Base-by-base conservation (phyloP, 2,888 invertebrate genomes). In the Electrophaes corylata region DNA sequence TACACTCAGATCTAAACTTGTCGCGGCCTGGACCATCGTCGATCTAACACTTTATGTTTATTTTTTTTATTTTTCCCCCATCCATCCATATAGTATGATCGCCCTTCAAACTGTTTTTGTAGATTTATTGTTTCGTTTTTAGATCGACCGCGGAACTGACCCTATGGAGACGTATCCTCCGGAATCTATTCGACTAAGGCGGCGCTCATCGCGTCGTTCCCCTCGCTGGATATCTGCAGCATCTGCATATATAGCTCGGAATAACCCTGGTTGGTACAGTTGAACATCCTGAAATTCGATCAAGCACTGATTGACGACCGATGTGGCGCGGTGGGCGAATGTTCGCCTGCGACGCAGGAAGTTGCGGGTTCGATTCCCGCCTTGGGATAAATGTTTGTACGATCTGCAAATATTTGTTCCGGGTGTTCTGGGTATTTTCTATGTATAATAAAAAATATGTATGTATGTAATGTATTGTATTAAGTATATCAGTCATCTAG, bases 81-180 rank as follows among this genome's bases (percentile, higher is more conserved):
- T 20, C 45, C 12, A 40, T 20, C 46, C 46, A 6, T 29, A 45
- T 26, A 29, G 19, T 41, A 43, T 45, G 4, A 16, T 41, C 1
- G 19, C 20, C 20, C 20, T 6, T 29, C 20, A 12, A 20, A 48
- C 41, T 4, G 39, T 20, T 23, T 4, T 4, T 31, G 20, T 20
- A 39, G 29, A 19, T 35, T 53, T 53, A 29, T 39, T 43, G n/a
- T n/a, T 31, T 31, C 11, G 41, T 26, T 69, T 67, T 26, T 76
- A 95, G 95, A 94, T 93, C 67, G 95, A 95, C 73, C 93, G 94
- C 52, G 95, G 95, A 3, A 95, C 95, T 0, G 95, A 95, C 75
- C 94, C 95, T 0, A 94, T 95, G 94, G 94, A 95, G 72, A 84
- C 92, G 0, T 93, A 93, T 20, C 67, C 67, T n/a, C 20, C 56